Base-by-base conservation (phyloP, 2,888 invertebrate genomes). In the Fragum sueziense region DNA sequence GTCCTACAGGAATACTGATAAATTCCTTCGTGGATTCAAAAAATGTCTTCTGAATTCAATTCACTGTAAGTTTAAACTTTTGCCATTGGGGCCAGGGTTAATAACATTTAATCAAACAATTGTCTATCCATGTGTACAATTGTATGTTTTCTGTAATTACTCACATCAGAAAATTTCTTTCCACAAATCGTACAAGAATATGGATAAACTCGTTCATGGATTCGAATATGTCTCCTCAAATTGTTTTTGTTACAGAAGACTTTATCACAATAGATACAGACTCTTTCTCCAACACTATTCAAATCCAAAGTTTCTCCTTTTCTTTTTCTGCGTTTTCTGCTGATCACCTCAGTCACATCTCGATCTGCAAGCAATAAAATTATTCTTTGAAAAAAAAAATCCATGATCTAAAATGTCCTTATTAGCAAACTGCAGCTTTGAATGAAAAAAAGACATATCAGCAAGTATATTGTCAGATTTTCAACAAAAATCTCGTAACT, bases 21-120 rank as follows among this genome's bases (percentile, higher is more conserved):
- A 20, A 74, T 51, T n/a, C 79, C 79, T 29, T 71, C 62, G 52
- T 79, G 79, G 17, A 75, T 79, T 27, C 79, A n/a, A n/a, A n/a
- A n/a, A n/a, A n/a, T n/a, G n/a, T n/a, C n/a, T n/a, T n/a, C n/a
- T n/a, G n/a, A n/a, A n/a, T n/a, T n/a, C n/a, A n/a, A n/a, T n/a
- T 37, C 37, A 37, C 37, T 14, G 14, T 37, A 37, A 6, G 7
- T 6, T 47, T 14, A 14, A 47, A 47, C 4, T 47, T 4, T 14
- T 37, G 37, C 37, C 37, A n/a, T n/a, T n/a, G n/a, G n/a, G n/a
- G n/a, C n/a, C n/a, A 9, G 37, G 14, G 7, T 9, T 9, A 9
- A 37, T 37, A 6, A 37, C 4, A 47, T 14, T 20, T 14, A 20
- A 47, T 47, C 47, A 47, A 47, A 47, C n/a, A 47, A 47, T n/a